Evolutionary conservation across 1,140 invertebrate genomes (phyloP).

Genomic region (Subanguina moxae): DNA sequence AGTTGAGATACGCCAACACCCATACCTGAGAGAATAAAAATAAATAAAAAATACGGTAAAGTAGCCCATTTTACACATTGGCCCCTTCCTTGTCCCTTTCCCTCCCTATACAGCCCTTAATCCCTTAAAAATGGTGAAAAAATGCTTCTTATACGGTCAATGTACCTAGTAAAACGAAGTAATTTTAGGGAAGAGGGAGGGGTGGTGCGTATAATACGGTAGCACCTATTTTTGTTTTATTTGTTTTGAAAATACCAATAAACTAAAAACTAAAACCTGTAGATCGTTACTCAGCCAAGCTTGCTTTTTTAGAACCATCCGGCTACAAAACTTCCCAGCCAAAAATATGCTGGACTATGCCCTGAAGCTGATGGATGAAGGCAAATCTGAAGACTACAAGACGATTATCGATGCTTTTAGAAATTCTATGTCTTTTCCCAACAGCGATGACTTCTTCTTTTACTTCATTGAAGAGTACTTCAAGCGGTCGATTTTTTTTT

Average conservation of each 20-base stretch:
- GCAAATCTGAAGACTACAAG: neutral
- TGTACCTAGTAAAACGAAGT: too few species aligned
- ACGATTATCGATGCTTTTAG: neutral
- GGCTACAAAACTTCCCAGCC: neutral
- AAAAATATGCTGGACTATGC: neutral
- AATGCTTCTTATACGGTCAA: too few species aligned
- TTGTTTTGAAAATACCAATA: too few species aligned
- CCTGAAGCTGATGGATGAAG: neutral
- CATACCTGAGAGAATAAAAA: too few species aligned
- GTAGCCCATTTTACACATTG: too few species aligned
- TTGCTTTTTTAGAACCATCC: neutral
- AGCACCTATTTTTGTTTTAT: neutral
- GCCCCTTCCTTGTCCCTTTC: too few species aligned
- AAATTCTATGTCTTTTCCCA: neutral
- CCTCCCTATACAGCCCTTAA: too few species aligned
- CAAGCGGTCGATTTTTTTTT: neutral
- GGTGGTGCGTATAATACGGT: neutral
- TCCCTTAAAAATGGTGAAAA: too few species aligned
- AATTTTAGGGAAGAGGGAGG: neutral
- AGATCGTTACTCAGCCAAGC: too few species aligned
- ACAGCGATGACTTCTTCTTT: slow-evolving; percentile 4
- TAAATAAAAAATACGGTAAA: too few species aligned
- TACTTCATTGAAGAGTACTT: slow-evolving; percentile 2
- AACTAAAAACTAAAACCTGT: too few species aligned
- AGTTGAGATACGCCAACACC: too few species aligned